Percentiles rank a stretch among this genome's conserved stretches.
Conservation (phyloP, 2,888 invertebrate genomes). For the Parnassius orleans region DNA sequence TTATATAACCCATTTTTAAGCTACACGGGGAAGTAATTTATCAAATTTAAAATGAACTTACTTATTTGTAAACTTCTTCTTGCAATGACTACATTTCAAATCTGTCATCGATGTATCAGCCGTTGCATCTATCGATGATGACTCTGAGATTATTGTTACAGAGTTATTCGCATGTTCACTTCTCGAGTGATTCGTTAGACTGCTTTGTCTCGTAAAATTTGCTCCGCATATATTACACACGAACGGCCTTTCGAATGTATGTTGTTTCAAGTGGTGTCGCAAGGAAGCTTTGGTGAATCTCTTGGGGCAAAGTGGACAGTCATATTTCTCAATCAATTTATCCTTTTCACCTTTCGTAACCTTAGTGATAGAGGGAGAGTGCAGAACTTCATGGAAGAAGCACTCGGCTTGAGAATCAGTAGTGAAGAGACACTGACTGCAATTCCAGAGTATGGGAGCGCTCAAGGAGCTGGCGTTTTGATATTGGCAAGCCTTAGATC, state of each 20-base stretch:
- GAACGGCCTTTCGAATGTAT: conserved; percentile 88
- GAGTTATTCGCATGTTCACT: conserved; percentile 66
- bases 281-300: conserved; percentile 84
- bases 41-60: conserved; percentile 37
- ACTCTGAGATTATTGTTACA: conserved; percentile 34
- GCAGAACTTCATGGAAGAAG: conserved; percentile 86
- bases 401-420: conserved; percentile 86
- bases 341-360: conserved; percentile 42
- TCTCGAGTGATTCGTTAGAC: conserved; percentile 82
- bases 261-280: conserved; percentile 85
- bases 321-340: conserved; percentile 70
- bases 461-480: conserved; percentile 39
- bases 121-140: conserved; percentile 17
- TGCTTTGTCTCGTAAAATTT: conserved; percentile 84
- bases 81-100: conserved; percentile 40
- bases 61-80: conserved; percentile 52
- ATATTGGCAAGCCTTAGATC: conserved; percentile 80
- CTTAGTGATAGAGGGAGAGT: conserved; percentile 69
- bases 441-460: conserved; percentile 71
- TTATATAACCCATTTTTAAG: too few relatives aligned
- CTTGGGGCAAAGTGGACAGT: conserved; percentile 86
- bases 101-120: conserved; percentile 31
- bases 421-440: conserved; percentile 82
- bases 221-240: conserved; percentile 83
- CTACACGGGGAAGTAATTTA: too few relatives aligned